Evolutionary conservation across 2,797 vertebrate species (phyloP).

Genomic region (Channa striata): DNA sequence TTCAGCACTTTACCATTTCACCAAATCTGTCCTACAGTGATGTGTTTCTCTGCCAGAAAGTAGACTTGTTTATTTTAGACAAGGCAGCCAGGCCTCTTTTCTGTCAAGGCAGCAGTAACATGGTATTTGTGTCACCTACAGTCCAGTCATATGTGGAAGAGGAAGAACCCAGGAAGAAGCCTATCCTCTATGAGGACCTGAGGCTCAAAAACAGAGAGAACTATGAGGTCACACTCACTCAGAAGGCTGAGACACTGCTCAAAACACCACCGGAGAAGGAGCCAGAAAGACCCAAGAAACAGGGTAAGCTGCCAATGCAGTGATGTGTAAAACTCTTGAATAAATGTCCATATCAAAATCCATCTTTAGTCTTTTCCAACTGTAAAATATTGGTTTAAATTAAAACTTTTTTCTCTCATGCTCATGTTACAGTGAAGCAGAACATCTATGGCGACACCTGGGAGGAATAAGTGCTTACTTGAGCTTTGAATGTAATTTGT

Average conservation of each 20-base stretch:
- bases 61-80: too few relatives aligned
- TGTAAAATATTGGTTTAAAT: not conserved
- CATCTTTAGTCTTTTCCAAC: not conserved
- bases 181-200: constrained; percentile 90
- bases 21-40: too few relatives aligned
- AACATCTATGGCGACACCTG: constrained; percentile 95
- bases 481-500: not conserved
- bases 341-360: not conserved
- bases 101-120: not conserved
- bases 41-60: too few relatives aligned
- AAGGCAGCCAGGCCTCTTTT: too few relatives aligned
- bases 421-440: constrained; percentile 86
- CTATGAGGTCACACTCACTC: constrained; percentile 88
- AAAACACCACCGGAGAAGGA: constrained; percentile 78
- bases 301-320: constrained; percentile 77
- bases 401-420: constrained; percentile 17
- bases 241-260: constrained; percentile 85
- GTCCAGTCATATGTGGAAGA: constrained; percentile 81
- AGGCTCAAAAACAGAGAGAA: constrained; percentile 92
- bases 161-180: constrained; percentile 83
- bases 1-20: too few relatives aligned
- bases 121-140: constrained; percentile 53
- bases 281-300: constrained; percentile 73
- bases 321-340: not conserved
- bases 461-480: constrained; percentile 88